Base-by-base conservation (phyloP, 2,113 vertebrate species). In the Hemiprocne comata region DNA sequence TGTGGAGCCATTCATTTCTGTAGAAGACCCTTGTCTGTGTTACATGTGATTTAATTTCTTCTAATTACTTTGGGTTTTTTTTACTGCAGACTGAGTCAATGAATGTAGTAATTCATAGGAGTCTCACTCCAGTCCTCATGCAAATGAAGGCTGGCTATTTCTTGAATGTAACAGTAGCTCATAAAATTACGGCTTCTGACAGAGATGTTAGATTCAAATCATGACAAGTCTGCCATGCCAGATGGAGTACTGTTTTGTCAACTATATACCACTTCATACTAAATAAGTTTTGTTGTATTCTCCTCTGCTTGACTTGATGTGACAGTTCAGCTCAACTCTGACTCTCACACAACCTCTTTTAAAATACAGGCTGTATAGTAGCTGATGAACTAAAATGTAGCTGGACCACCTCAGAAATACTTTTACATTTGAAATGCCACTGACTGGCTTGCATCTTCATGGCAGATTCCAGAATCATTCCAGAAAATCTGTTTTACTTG, bases 251-350 rank as follows among this genome's bases (percentile, higher is more conserved):
- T 64, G 18, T 67, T 81, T 74, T 61, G 57, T 85, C 74, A 78
- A 0, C 51, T 71, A 1, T 42, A 6, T 51, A 71, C 34, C 16
- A 36, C 29, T 48, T 69, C 0, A 0, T n/a, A 20, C 34, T 81
- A 51, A 71, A 18, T 65, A 25, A 9, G 10, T 80, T 79, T 70
- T 50, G 20, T 28, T 87, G 18, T 60, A 6, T 23, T 90, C 11
- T 21, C 73, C 13, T 70, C 25, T 40, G 44, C 31, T 75, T 85
- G 29, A 31, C 42, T 89, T 86, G 36, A 18, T 11, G 13, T 42
- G 9, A 31, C 70, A 36, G 26, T 64, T 64, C 36, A 74, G 0
- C 78, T 84, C 57, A 53, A 21, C 19, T 78, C 50, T 72, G 24
- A 53, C 8, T 94, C 26, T 42, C 83, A 55, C 23, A 38, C 46